Conservation (phyloP, 2,888 invertebrate species). For the Arrhopalites spinosus region DNA sequence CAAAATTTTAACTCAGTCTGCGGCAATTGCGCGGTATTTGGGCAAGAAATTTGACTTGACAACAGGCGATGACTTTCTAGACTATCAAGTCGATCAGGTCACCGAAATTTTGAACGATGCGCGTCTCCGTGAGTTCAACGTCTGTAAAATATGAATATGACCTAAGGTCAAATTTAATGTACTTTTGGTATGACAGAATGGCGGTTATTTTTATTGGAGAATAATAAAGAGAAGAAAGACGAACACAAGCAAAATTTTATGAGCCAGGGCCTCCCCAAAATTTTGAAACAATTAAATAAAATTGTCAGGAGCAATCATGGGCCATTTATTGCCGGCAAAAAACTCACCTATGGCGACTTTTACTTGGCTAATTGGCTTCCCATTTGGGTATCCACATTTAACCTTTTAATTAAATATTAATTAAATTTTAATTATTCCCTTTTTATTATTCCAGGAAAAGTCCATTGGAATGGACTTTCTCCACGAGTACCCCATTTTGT, state of each 20-base stretch:
- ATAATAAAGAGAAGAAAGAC: constrained; percentile 25
- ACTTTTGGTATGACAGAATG: background rate
- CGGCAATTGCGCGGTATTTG: background rate
- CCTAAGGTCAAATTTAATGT: background rate
- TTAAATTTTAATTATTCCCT: too few species aligned
- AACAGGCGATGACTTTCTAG: background rate
- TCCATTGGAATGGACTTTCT: too few species aligned
- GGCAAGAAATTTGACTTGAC: background rate
- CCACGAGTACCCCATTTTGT: background rate
- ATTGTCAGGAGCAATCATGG: constrained; percentile 6
- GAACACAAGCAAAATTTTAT: background rate
- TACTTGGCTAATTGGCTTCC: constrained; percentile 63
- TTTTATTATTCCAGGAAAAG: too few species aligned
- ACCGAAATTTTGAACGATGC: background rate
- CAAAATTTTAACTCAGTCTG: background rate
- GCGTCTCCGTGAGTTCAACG: constrained; percentile 58
- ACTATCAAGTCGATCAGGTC: background rate
- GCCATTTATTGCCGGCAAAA: constrained; percentile 63
- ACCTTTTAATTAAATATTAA: too few species aligned
- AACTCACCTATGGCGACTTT: constrained; percentile 69
- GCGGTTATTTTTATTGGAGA: background rate
- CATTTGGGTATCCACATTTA: constrained; percentile 57
- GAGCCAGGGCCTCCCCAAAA: background rate
- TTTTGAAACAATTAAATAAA: constrained; percentile 17
- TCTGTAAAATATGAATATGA: too few species aligned